Conservation (phyloP, 2,888 invertebrate genomes). For the Deroplatys truncata region DNA sequence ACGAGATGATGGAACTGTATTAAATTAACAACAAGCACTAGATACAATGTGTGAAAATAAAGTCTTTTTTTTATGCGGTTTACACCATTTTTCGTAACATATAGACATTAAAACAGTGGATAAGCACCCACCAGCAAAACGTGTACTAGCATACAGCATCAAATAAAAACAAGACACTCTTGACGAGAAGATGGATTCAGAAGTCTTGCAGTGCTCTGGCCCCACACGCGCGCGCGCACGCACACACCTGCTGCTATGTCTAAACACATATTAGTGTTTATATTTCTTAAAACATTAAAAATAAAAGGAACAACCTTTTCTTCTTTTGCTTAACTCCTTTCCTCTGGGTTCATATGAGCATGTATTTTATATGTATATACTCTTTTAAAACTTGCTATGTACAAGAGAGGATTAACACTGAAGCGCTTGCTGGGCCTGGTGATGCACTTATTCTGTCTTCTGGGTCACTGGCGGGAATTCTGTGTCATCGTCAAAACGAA, state of each 20-base stretch:
- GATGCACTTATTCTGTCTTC: slow-evolving; percentile 44
- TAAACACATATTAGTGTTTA: background rate
- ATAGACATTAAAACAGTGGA: background rate
- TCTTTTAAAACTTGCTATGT: background rate
- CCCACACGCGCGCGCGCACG: too few relatives aligned
- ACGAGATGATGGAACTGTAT: background rate
- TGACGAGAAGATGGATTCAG: too few relatives aligned
- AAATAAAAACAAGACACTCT: background rate
- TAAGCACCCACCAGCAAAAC: background rate
- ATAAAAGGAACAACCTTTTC: background rate
- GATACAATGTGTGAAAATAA: background rate
- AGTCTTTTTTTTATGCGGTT: background rate
- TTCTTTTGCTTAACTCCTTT: background rate
- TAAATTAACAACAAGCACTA: background rate
- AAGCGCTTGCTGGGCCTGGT: background rate
- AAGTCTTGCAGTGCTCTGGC: background rate
- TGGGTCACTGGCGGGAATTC: slow-evolving; percentile 80
- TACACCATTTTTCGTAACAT: background rate
- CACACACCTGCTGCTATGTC: too few relatives aligned
- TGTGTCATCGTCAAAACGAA: slow-evolving; percentile 74
- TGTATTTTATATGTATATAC: background rate
- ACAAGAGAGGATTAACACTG: background rate
- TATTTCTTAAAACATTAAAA: background rate
- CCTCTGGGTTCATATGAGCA: background rate
- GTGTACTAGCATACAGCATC: background rate